A percentile compares a stretch with the other conserved stretches of the same genome.
These are phyloP conservation scores for Sinocyclocheilus anshuiensis DNA, from an alignment of 2,113 vertebrate genomes.

Conservation along the genomic window DNA sequence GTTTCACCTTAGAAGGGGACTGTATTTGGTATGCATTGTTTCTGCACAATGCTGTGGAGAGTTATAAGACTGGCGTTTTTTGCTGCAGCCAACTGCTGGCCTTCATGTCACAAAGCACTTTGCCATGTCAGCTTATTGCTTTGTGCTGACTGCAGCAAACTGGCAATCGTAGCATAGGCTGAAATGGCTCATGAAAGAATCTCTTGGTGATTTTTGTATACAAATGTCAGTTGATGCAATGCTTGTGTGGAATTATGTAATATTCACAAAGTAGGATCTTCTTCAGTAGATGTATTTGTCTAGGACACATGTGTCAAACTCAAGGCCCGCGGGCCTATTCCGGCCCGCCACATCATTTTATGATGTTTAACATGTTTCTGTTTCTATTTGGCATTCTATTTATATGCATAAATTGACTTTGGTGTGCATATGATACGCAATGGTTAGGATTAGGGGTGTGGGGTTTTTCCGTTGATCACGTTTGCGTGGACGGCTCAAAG, in stretches of 20 bases:
- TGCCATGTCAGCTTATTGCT: conserved; percentile 71
- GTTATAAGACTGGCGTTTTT: neutral
- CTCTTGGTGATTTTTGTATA: conserved; percentile 42
- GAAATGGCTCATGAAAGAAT: conserved; percentile 48
- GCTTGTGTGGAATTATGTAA: neutral
- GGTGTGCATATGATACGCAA: too few relatives aligned
- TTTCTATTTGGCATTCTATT: too few relatives aligned
- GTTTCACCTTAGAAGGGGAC: neutral
- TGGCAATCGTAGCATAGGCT: conserved; percentile 58
- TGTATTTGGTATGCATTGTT: conserved; percentile 3
- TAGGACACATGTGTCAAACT: too few relatives aligned
- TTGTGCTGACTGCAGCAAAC: conserved; percentile 66
- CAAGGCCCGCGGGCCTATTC: too few relatives aligned
- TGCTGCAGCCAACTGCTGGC: conserved; percentile 35
- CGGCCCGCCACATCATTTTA: too few relatives aligned
- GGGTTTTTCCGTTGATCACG: too few relatives aligned
- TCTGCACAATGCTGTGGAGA: conserved; percentile 12
- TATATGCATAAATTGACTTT: too few relatives aligned
- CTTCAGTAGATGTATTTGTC: neutral
- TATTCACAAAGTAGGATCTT: neutral
- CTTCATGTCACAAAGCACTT: conserved; percentile 40
- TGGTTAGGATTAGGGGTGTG: too few relatives aligned
- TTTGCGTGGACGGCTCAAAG: too few relatives aligned
- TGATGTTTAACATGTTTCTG: too few relatives aligned
- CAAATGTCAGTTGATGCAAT: neutral